Evolutionary conservation across 1,140 invertebrate species (phyloP).

Genomic region (Mylabris phalerata): DNA sequence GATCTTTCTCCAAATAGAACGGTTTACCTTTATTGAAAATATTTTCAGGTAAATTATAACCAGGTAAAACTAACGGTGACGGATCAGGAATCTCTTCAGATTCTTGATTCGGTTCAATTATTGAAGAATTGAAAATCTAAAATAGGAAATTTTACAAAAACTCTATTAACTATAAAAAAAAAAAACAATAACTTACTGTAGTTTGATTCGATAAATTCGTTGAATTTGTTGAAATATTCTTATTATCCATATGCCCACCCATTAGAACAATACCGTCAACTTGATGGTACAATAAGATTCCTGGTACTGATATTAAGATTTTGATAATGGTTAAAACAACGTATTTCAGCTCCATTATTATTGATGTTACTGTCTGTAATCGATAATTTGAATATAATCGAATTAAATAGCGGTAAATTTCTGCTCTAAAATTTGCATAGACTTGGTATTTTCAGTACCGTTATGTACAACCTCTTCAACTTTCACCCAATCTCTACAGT

Average conservation of each 20-base stretch:
- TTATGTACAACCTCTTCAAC: background rate
- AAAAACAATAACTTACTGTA: background rate
- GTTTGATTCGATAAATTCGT: background rate
- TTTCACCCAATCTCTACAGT: background rate
- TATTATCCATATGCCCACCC: constrained; percentile 34
- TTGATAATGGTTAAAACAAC: constrained; percentile 36
- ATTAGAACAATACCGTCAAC: constrained; percentile 30
- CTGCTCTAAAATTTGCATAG: no score
- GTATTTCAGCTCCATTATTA: constrained; percentile 35
- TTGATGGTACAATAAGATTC: constrained; percentile 21
- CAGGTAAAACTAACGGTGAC: constrained; percentile 36
- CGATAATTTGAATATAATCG: background rate
- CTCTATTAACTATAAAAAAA: no score
- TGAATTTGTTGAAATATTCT: constrained; percentile 13
- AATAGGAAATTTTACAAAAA: background rate
- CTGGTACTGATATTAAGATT: constrained; percentile 37
- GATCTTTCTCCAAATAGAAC: constrained; percentile 62
- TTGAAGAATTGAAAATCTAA: background rate
- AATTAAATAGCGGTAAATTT: background rate
- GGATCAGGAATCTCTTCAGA: constrained; percentile 39
- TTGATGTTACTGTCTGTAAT: background rate
- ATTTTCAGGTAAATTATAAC: constrained; percentile 40
- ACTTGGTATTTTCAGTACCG: no score
- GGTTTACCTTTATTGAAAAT: constrained; percentile 62
- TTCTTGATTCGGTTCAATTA: background rate